A percentile compares a stretch with the other conserved stretches of the same genome.
Conservation (phyloP, 2,888 invertebrate species). For the Orthonychiurus folsomi region DNA sequence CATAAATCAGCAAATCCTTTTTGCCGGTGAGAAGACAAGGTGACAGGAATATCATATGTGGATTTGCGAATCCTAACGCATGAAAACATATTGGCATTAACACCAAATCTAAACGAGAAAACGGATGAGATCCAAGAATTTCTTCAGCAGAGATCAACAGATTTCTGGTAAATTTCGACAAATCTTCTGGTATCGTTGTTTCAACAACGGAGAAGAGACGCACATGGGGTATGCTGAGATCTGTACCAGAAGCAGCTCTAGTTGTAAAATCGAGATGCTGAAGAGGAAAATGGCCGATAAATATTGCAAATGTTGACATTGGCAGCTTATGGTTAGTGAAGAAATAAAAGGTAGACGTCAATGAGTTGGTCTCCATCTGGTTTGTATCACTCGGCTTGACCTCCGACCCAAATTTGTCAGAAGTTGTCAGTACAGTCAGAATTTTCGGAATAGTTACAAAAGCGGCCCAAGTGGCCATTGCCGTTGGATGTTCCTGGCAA, state of each 20-base stretch:
- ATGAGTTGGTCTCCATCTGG: too few relatives aligned
- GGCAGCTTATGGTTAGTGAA: slow-evolving; percentile 41
- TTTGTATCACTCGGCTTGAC: slow-evolving; percentile 4
- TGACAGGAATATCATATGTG: slow-evolving; percentile 45
- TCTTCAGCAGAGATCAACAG: slow-evolving; percentile 40
- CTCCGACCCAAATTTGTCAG: slow-evolving; percentile 18
- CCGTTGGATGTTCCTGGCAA: slow-evolving; percentile 46
- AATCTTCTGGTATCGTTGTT: background rate
- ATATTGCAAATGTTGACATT: slow-evolving; percentile 44
- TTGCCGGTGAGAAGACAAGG: slow-evolving; percentile 43
- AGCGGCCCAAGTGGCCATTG: slow-evolving; percentile 46
- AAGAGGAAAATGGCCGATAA: slow-evolving; percentile 43
- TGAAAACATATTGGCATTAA: slow-evolving; percentile 43
- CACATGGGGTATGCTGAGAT: background rate
- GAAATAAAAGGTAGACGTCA: slow-evolving; percentile 13
- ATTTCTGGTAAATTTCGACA: slow-evolving; percentile 38
- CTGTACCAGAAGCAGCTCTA: slow-evolving; percentile 1
- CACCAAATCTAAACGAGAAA: slow-evolving; percentile 44
- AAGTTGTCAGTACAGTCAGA: slow-evolving; percentile 43
- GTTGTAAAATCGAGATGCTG: slow-evolving; percentile 1
- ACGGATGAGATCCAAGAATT: slow-evolving; percentile 44
- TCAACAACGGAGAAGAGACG: slow-evolving; percentile 27
- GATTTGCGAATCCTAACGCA: slow-evolving; percentile 42
- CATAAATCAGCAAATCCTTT: slow-evolving; percentile 32
- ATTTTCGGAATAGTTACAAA: slow-evolving; percentile 36